Evolutionary conservation across 2,888 invertebrate species (phyloP).

Genomic region (Acronicta leporina): DNA sequence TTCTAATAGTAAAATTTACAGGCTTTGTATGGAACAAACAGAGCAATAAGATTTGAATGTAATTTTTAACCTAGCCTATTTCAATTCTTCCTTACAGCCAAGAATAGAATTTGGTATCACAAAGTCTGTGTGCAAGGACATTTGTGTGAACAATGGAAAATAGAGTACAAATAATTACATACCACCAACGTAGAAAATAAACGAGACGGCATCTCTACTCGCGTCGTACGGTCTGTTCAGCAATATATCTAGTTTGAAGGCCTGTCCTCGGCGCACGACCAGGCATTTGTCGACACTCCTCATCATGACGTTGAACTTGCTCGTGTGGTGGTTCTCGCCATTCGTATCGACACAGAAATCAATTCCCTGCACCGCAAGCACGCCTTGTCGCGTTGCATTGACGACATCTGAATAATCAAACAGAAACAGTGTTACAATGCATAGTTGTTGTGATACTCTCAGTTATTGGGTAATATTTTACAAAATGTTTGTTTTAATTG

Average conservation of each 20-base stretch:
- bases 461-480: slow-evolving; percentile 14
- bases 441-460: background rate
- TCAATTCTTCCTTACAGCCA: slow-evolving; percentile 3
- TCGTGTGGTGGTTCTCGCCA: slow-evolving; percentile 93
- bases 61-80: background rate
- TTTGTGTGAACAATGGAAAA: no score
- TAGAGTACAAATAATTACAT: slow-evolving; percentile 42
- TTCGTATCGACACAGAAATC: slow-evolving; percentile 93
- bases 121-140: no score
- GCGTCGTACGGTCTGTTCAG: slow-evolving; percentile 93
- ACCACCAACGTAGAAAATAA: slow-evolving; percentile 95
- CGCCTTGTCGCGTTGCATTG: slow-evolving; percentile 86
- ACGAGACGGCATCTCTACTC: slow-evolving; percentile 93
- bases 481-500: background rate
- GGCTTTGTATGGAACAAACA: no score
- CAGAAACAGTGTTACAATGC: slow-evolving; percentile 27
- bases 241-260: slow-evolving; percentile 92
- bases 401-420: slow-evolving; percentile 78
- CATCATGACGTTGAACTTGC: slow-evolving; percentile 93
- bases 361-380: slow-evolving; percentile 92
- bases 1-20: no score
- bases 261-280: slow-evolving; percentile 95
- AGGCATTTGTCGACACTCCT: slow-evolving; percentile 89
- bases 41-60: background rate
- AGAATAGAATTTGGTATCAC: background rate